Evolutionary conservation across 2,113 vertebrate genomes (phyloP), one percentile per base, ranked within the genome.

Genomic region (Ctenodactylus gundi): DNA sequence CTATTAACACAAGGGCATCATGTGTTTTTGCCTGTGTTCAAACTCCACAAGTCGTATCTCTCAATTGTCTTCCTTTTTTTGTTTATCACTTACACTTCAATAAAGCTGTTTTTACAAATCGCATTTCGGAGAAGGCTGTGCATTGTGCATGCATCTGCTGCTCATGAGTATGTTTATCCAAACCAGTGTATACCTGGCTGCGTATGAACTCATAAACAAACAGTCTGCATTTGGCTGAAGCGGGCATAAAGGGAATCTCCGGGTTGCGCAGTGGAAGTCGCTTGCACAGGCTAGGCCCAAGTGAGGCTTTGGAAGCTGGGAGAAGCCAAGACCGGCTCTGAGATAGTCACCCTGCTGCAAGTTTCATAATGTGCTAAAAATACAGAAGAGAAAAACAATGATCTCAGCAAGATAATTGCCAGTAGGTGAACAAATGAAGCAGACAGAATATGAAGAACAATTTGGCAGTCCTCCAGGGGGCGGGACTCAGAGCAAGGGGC

Each of bases 381-480:
- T 95, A 97, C 44, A 89, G 85, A 95, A 84, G 9, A 90, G 83
- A 95, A 97, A 97, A 97, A 3, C 95, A 93, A 96, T 98, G 97
- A 98, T 94, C 96, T 98, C 98, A 98, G 97, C 96, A 93, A 97
- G 90, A 76, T 95, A 91, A 96, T 55, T 96, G 97, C 95, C 95
- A 97, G 90, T 91, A 96, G 97, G 96, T 98, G 98, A 97, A 88
- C 94, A 97, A 96, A 97, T 31, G 67, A 94, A 97, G 95, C 91
- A 95, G 95, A 93, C 88, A 93, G 95, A 97, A 90, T 76, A 67
- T 27, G 90, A 94, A 85, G 34, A 7, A 96, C 93, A 90, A 27
- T 89, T 94, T 92, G 91, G 89, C 90, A 65, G 27, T 27, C 65
- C 82, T 1, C 75, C 64, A 85, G 93, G 41, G 0, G 0, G 44